Conservation (phyloP, 2,113 vertebrate genomes). For the Odontesthes bonariensis region DNA sequence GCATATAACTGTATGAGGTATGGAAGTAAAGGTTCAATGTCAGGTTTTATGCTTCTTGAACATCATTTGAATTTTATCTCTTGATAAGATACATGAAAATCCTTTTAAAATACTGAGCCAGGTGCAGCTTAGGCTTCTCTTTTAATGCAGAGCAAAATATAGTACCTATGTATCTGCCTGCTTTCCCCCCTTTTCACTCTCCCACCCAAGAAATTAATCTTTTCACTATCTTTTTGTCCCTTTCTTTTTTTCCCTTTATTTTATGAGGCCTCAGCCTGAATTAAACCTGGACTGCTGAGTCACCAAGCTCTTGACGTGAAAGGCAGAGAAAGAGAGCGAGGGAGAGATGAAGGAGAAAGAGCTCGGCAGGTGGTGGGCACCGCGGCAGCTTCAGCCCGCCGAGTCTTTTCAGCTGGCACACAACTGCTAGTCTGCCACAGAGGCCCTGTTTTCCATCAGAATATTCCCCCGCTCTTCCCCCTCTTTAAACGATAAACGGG, state of each 20-base stretch:
- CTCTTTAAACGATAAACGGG: slow-evolving; percentile 81
- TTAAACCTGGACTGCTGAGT: slow-evolving; percentile 77
- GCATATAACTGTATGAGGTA: background rate
- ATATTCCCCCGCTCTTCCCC: slow-evolving; percentile 77
- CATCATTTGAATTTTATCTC: background rate
- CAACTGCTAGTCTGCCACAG: slow-evolving; percentile 78
- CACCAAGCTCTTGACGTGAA: slow-evolving; percentile 71
- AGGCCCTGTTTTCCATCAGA: slow-evolving; percentile 83
- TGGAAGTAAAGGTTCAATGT: background rate
- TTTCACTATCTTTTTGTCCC: slow-evolving; percentile 64
- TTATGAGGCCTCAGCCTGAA: slow-evolving; percentile 62
- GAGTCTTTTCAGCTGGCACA: slow-evolving; percentile 83
- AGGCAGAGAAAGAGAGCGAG: slow-evolving; percentile 69
- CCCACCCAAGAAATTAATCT: slow-evolving; percentile 72
- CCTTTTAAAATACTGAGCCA: slow-evolving; percentile 34
- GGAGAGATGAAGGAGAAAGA: slow-evolving; percentile 75
- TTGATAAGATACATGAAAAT: slow-evolving; percentile 36
- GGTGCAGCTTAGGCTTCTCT: slow-evolving; percentile 50
- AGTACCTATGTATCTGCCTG: slow-evolving; percentile 61
- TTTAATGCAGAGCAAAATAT: slow-evolving; percentile 59
- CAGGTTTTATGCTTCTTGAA: slow-evolving; percentile 1
- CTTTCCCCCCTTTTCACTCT: slow-evolving; percentile 40
- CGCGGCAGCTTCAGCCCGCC: slow-evolving; percentile 69
- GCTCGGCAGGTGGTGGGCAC: slow-evolving; percentile 83
- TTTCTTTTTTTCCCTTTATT: slow-evolving; percentile 58